phyloP scores from a whole-genome alignment of 2,888 invertebrate genomes.

The Coleophora deauratella region DNA sequence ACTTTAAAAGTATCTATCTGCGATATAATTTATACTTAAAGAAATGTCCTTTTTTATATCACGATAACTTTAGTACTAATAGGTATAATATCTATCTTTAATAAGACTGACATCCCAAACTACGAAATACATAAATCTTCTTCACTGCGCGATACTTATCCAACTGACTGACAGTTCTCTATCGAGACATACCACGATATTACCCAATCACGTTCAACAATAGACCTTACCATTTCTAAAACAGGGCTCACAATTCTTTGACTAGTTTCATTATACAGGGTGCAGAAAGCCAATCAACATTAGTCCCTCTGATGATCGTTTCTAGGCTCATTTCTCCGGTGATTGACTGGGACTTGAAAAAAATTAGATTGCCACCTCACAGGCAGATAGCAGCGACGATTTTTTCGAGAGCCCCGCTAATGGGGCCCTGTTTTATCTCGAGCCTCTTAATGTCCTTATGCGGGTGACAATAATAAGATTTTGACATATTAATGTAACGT shows the following conservation, averaged over 20 bases:
- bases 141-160: conserved; percentile 39
- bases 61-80: background rate
- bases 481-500: conserved; percentile 63
- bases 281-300: conserved; percentile 60
- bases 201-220: conserved; percentile 12
- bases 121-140: conserved; percentile 48
- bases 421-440: conserved; percentile 71
- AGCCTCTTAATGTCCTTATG: conserved; percentile 65
- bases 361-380: conserved; percentile 70
- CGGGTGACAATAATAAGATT: conserved; percentile 69
- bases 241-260: conserved; percentile 16
- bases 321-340: conserved; percentile 64
- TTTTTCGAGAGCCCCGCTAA: conserved; percentile 56
- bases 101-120: conserved; percentile 1
- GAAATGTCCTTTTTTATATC: background rate
- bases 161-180: conserved; percentile 32
- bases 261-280: conserved; percentile 8
- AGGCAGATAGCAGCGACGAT: conserved; percentile 56
- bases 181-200: conserved; percentile 21
- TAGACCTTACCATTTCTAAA: conserved; percentile 16
- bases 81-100: conserved; percentile 3
- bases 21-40: too few relatives aligned
- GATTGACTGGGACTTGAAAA: conserved; percentile 64
- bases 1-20: too few relatives aligned
- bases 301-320: conserved; percentile 56